Percentiles rank a stretch among this genome's conserved stretches.
Conservation (phyloP, 1,140 invertebrate species). For the roundworm (Caenorhabditis elegans) region WBcel235 BX284603.4:10371001-10371500, state of each 20-base stretch:
- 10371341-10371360: slow-evolving; percentile 73
- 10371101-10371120: no score
- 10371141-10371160: no score
- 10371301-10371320: slow-evolving; percentile 82
- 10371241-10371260: slow-evolving; percentile 76
- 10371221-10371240: slow-evolving; percentile 81
- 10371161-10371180: no score
- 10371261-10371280: slow-evolving; percentile 75
- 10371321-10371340: slow-evolving; percentile 74
- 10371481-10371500: slow-evolving; percentile 83
- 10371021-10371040: slow-evolving; percentile 52
- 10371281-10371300: slow-evolving; percentile 76
- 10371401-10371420: no score
- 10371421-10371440: no score
- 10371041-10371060: no score
- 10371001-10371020: slow-evolving; percentile 59
- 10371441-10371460: slow-evolving; percentile 71
- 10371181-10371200: slow-evolving; percentile 40
- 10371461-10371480: slow-evolving; percentile 88
- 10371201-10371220: slow-evolving; percentile 69
- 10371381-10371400: neutral
- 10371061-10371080: no score
- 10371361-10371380: slow-evolving; percentile 72
- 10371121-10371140: no score
- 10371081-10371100: no score